Conservation (phyloP, 2,113 vertebrate species). For the Nothocercus julius region DNA sequence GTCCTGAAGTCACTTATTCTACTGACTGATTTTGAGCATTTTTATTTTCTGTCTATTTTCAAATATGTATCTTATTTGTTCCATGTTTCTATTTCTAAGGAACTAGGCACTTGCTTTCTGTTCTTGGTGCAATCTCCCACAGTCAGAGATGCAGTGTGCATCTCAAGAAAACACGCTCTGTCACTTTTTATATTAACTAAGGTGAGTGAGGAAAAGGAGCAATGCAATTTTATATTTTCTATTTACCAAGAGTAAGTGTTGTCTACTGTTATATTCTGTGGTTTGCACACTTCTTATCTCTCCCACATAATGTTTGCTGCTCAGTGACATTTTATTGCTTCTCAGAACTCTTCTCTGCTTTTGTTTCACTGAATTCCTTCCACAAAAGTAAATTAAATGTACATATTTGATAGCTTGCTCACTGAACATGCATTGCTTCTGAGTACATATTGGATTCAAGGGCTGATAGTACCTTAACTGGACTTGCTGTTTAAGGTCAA, state of each 20-base stretch:
- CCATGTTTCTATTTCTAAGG: neutral
- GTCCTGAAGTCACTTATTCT: neutral
- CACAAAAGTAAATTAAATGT: constrained; percentile 44
- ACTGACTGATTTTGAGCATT: neutral
- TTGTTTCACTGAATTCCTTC: constrained; percentile 53
- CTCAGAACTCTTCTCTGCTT: constrained; percentile 20
- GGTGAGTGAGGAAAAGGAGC: neutral
- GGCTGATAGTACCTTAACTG: constrained; percentile 61
- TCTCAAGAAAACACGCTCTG: neutral
- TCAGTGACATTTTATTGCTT: neutral
- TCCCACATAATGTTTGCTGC: constrained; percentile 12
- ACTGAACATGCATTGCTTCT: constrained; percentile 46
- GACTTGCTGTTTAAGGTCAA: constrained; percentile 43
- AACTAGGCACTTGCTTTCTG: neutral
- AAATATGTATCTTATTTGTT: neutral
- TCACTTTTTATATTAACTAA: neutral
- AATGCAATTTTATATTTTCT: neutral
- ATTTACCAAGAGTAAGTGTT: neutral
- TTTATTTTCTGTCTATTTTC: neutral
- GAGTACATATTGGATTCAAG: constrained; percentile 50
- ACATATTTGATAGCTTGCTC: constrained; percentile 58
- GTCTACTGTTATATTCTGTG: neutral
- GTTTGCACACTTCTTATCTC: constrained; percentile 6
- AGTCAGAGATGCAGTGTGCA: neutral
- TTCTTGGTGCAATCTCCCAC: neutral